Percentiles rank a stretch among this genome's conserved stretches.
These are phyloP conservation scores for Amiota mariae DNA, from an alignment of 2,888 invertebrate genomes.

Conservation along the genomic window DNA sequence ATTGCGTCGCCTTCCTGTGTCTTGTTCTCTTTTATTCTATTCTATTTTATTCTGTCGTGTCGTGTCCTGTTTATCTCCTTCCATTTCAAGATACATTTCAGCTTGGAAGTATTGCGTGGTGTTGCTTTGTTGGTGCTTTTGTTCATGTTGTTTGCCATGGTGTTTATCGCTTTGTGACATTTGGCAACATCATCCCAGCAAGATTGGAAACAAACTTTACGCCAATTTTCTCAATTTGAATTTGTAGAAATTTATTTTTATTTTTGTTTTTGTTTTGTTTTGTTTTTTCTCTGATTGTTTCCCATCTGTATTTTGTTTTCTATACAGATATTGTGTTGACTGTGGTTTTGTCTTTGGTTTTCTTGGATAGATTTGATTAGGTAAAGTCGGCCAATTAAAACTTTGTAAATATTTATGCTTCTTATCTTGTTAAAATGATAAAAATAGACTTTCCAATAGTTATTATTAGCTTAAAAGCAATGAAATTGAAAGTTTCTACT, in stretches of 20 bases:
- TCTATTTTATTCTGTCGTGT: neutral
- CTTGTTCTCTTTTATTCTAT: slow-evolving; percentile 8
- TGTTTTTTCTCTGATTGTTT: slow-evolving; percentile 32
- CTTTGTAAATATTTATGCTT: neutral
- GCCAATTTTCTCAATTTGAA: slow-evolving; percentile 45
- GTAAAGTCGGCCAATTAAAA: slow-evolving; percentile 21
- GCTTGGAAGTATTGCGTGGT: slow-evolving; percentile 10
- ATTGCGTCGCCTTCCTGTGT: slow-evolving; percentile 22
- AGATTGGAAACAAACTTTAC: slow-evolving; percentile 49
- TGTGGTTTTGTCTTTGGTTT: slow-evolving; percentile 13
- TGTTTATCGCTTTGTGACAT: slow-evolving; percentile 63
- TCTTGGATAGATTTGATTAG: slow-evolving; percentile 6
- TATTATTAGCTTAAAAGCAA: too few species aligned
- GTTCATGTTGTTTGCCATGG: neutral
- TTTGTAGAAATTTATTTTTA: slow-evolving; percentile 5
- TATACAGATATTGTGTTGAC: slow-evolving; percentile 34
- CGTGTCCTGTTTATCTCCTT: neutral
- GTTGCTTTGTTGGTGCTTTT: neutral
- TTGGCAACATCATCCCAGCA: slow-evolving; percentile 44
- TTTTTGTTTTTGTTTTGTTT: neutral
- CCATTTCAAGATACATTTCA: neutral
- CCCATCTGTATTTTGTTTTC: slow-evolving; percentile 35
- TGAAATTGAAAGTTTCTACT: too few species aligned
- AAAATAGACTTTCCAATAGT: too few species aligned
- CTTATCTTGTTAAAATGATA: too few species aligned